phyloP scores from a whole-genome alignment of 2,797 vertebrate genomes.

The Sandelia bainsii region DNA sequence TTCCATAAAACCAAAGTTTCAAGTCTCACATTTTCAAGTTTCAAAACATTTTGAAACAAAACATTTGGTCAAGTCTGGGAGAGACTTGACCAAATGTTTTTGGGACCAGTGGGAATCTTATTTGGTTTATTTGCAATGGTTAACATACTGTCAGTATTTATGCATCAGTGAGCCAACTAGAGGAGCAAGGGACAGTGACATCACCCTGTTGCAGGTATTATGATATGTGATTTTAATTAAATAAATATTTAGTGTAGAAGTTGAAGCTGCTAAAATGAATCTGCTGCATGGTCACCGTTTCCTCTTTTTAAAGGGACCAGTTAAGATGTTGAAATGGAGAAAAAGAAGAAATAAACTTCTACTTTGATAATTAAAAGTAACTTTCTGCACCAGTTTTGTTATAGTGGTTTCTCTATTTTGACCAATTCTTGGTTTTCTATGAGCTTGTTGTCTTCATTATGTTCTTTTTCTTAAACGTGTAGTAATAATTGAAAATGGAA shows the following conservation, averaged over 20 bases:
- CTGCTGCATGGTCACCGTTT: neutral
- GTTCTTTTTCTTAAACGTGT: neutral
- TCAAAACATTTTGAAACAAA: too few relatives aligned
- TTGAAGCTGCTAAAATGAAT: neutral
- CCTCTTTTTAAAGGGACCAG: conserved; percentile 33
- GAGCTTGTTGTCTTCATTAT: neutral
- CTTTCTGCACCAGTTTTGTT: neutral
- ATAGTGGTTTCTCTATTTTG: neutral
- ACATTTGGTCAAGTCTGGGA: too few relatives aligned
- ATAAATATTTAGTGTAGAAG: neutral
- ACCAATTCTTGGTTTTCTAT: neutral
- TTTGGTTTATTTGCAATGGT: neutral
- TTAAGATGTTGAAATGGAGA: conserved; percentile 14
- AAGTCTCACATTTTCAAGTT: too few relatives aligned
- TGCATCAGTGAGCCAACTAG: neutral
- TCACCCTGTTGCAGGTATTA: neutral
- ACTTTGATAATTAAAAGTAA: neutral
- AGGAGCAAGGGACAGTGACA: neutral
- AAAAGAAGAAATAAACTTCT: neutral
- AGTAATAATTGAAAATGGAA: neutral
- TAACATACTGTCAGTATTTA: neutral
- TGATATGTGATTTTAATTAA: neutral
- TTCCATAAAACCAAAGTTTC: neutral
- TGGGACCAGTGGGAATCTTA: neutral
- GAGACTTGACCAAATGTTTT: neutral